These are phyloP conservation scores for Tretioscincus oriximinensis DNA, from an alignment of 2,113 vertebrate species.

Conservation along the genomic window DNA sequence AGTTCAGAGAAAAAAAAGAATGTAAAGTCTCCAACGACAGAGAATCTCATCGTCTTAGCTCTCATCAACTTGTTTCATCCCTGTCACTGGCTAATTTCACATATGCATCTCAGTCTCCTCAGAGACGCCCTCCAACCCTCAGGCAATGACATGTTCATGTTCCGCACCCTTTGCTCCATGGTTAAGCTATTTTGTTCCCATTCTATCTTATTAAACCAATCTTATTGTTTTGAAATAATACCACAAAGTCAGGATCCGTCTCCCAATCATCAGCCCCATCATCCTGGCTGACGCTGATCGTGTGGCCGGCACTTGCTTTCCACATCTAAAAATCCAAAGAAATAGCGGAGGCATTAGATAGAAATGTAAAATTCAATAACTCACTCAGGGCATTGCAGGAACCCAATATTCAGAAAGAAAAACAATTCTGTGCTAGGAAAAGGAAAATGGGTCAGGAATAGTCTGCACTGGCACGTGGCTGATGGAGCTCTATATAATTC, in stretches of 20 bases:
- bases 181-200: not conserved
- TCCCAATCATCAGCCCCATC: conserved; percentile 92
- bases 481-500: no score
- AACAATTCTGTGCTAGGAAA: not conserved
- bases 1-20: not conserved
- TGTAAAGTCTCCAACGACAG: not conserved
- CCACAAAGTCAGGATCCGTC: conserved; percentile 97
- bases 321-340: conserved; percentile 83
- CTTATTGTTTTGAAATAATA: conserved; percentile 45
- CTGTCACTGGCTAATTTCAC: not conserved
- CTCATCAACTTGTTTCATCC: not conserved
- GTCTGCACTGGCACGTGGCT: not conserved
- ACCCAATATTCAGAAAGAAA: not conserved
- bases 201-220: not conserved
- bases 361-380: fast-evolving
- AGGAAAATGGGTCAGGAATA: no score
- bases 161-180: not conserved
- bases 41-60: not conserved
- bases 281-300: conserved; percentile 72
- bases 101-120: not conserved
- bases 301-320: conserved; percentile 89
- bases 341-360: not conserved
- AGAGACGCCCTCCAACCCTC: not conserved
- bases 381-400: not conserved
- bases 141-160: not conserved